Evolutionary conservation across 2,888 invertebrate genomes (phyloP).

Genomic region (Caenorhabditis afra): DNA sequence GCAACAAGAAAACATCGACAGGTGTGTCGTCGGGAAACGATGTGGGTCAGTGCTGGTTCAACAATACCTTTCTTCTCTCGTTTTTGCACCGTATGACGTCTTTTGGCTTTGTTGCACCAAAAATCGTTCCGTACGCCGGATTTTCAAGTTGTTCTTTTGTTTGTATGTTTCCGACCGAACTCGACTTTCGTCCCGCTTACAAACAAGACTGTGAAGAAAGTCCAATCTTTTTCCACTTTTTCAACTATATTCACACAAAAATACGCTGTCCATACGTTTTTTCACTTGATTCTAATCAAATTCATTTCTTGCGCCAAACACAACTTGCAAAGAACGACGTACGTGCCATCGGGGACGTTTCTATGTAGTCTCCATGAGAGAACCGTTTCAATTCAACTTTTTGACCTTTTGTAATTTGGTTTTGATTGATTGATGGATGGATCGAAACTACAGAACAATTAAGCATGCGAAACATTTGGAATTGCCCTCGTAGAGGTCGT

Average conservation of each 20-base stretch:
- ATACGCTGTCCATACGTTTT: slow-evolving; percentile 12
- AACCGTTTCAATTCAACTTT: slow-evolving; percentile 2
- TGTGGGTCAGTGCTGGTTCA: slow-evolving; percentile 24
- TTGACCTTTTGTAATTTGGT: slow-evolving; percentile 8
- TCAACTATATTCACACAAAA: not conserved
- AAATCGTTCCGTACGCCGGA: slow-evolving; percentile 31
- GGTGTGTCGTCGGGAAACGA: slow-evolving; percentile 37
- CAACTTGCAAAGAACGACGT: slow-evolving; percentile 8
- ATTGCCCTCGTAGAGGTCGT: not conserved
- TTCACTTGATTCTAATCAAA: slow-evolving; percentile 25
- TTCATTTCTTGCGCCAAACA: slow-evolving; percentile 5
- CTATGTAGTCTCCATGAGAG: not conserved
- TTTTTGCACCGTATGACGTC: slow-evolving; percentile 31
- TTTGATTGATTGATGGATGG: slow-evolving; percentile 28
- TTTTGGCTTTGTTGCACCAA: slow-evolving; percentile 32
- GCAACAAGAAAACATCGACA: slow-evolving; percentile 46
- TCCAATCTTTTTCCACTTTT: slow-evolving; percentile 1
- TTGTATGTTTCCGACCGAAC: slow-evolving; percentile 36
- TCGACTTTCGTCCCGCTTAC: not conserved
- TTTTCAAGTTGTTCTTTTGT: slow-evolving; percentile 51
- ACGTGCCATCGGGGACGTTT: slow-evolving; percentile 36
- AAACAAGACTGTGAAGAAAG: slow-evolving; percentile 22
- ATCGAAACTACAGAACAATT: not conserved
- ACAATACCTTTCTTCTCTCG: slow-evolving; percentile 42
- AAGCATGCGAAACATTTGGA: not conserved